A percentile compares a stretch with the other conserved stretches of the same genome.
These are phyloP conservation scores for Erythrocercus mccallii DNA, from an alignment of 2,113 vertebrate species.

Conservation along the genomic window DNA sequence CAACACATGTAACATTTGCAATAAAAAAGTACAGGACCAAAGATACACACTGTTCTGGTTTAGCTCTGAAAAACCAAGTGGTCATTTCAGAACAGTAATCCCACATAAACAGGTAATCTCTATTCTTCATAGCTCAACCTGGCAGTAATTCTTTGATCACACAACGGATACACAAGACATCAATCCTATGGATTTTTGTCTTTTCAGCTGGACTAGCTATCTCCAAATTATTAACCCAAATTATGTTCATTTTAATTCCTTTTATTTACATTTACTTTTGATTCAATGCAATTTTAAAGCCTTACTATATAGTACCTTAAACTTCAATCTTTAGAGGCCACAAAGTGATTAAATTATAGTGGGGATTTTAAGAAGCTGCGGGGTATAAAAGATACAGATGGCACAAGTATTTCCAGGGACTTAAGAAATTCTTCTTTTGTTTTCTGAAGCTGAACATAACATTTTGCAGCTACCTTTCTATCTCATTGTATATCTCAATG, in stretches of 20 bases:
- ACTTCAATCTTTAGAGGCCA: not conserved
- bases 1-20: not conserved
- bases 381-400: not conserved
- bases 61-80: not conserved
- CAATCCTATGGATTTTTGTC: not conserved
- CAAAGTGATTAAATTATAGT: not conserved
- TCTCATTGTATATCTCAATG: not conserved
- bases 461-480: not conserved
- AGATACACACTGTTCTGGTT: not conserved
- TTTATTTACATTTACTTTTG: not conserved
- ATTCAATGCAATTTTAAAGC: not conserved
- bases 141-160: not conserved
- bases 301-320: not conserved
- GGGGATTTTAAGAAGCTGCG: not conserved
- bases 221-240: not conserved
- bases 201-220: not conserved
- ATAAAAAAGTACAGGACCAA: not conserved
- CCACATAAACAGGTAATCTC: not conserved
- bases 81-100: not conserved
- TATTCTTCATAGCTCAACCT: not conserved
- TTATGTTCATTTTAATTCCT: not conserved
- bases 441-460: not conserved
- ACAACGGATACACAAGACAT: fast-evolving
- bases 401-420: not conserved
- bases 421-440: not conserved